phyloP scores from a whole-genome alignment of 2,797 vertebrate genomes.

The Ciconia nigra region DNA sequence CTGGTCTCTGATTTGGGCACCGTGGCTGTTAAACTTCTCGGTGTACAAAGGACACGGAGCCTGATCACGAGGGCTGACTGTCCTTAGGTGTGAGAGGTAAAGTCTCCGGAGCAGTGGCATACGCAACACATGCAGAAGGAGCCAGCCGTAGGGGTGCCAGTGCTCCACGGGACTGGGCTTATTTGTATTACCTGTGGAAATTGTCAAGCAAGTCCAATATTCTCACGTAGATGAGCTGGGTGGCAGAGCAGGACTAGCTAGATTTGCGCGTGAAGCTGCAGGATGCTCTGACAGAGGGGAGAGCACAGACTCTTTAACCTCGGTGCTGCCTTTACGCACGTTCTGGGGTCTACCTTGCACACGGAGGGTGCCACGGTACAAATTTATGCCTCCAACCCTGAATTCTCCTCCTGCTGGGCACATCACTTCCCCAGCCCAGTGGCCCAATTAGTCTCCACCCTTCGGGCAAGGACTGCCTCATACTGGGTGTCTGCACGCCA shows the following conservation, averaged over 20 bases:
- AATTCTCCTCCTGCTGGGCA: neutral
- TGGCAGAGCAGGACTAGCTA: neutral
- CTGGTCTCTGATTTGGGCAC: neutral
- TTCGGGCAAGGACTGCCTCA: neutral
- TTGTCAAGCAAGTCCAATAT: too few species aligned
- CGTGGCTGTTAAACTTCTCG: too few species aligned
- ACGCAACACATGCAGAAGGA: neutral
- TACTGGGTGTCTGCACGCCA: neutral
- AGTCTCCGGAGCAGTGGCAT: accelerated
- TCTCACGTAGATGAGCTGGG: neutral
- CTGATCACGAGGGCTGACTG: accelerated
- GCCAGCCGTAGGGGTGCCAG: neutral
- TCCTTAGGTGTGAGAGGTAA: neutral
- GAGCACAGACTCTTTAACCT: neutral
- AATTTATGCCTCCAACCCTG: neutral
- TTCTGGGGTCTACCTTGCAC: too few species aligned
- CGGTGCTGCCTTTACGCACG: accelerated
- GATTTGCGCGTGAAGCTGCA: neutral
- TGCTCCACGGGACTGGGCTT: neutral
- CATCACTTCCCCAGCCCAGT: neutral
- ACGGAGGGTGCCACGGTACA: accelerated
- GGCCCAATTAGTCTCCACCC: neutral
- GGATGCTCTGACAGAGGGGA: neutral
- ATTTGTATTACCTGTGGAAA: neutral
- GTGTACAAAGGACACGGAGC: neutral